Evolutionary conservation across 2,113 vertebrate genomes (phyloP).

Genomic region (Hippolais icterina): DNA sequence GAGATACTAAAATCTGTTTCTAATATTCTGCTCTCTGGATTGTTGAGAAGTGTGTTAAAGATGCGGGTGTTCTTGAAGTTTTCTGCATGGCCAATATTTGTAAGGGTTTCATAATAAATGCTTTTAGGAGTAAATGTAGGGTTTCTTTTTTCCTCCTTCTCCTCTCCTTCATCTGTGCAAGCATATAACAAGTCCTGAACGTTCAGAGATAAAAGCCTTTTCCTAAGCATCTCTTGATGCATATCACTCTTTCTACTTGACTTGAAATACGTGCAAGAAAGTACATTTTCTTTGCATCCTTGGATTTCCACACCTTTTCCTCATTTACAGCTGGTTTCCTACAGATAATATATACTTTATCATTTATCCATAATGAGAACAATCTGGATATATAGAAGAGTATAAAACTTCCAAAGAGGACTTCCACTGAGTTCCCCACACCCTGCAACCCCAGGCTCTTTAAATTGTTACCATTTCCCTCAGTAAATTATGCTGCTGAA

Average conservation of each 20-base stretch:
- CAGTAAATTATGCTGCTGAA: slow-evolving; percentile 56
- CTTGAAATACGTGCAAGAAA: slow-evolving; percentile 38
- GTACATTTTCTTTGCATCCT: slow-evolving; percentile 29
- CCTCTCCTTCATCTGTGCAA: background rate
- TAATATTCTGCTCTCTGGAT: background rate
- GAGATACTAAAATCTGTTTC: background rate
- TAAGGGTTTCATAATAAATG: slow-evolving; percentile 48
- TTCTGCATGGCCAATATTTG: slow-evolving; percentile 19
- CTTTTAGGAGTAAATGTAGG: background rate
- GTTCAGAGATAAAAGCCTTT: slow-evolving; percentile 55
- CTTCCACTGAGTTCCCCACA: background rate
- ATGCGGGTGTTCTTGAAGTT: background rate
- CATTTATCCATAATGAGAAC: background rate
- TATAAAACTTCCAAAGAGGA: slow-evolving; percentile 21
- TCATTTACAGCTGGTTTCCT: slow-evolving; percentile 17
- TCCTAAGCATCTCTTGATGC: slow-evolving; percentile 56
- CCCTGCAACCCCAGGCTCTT: background rate
- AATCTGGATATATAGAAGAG: background rate
- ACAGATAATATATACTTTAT: background rate
- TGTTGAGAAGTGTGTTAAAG: background rate
- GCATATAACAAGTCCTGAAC: slow-evolving; percentile 11
- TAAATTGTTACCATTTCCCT: slow-evolving; percentile 57
- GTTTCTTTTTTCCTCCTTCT: fast-evolving
- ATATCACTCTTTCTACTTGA: slow-evolving; percentile 50
- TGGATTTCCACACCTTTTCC: slow-evolving; percentile 46